phyloP scores from a whole-genome alignment of 2,797 vertebrate genomes.

The Pelodytes ibericus region DNA sequence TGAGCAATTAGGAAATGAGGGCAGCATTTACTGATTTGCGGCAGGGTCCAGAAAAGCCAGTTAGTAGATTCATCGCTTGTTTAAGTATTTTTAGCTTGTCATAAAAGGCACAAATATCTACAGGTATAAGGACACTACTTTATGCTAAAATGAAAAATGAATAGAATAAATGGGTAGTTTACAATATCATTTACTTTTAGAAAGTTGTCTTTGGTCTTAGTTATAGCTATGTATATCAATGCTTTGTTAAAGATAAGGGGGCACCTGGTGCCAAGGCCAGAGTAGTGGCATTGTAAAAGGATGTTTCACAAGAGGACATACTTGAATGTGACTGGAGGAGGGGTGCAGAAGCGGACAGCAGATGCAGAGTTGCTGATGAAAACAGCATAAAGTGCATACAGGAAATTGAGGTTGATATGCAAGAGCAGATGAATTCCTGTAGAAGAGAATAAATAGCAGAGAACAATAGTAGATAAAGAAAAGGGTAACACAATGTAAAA shows the following conservation, averaged over 20 bases:
- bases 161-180: not conserved
- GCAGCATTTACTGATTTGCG: conserved; percentile 37
- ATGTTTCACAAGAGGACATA: conserved; percentile 4
- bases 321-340: not conserved
- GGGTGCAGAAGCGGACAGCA: conserved; percentile 48
- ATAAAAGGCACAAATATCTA: not conserved
- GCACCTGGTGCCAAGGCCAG: not conserved
- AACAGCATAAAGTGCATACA: conserved; percentile 57
- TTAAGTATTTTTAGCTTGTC: not conserved
- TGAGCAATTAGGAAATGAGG: conserved; percentile 64
- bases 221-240: not conserved
- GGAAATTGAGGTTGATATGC: conserved; percentile 50
- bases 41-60: not conserved
- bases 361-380: conserved; percentile 48
- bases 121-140: not conserved
- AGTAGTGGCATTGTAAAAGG: conserved; percentile 40
- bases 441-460: conserved; percentile 43
- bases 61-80: not conserved
- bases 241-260: not conserved
- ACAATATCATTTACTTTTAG: not conserved
- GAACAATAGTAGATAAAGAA: not conserved
- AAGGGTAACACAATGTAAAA: no score
- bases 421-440: conserved; percentile 57
- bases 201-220: not conserved
- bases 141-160: not conserved